Base-by-base conservation (phyloP, 2,113 vertebrate genomes). In the Gracilinanus agilis region DNA sequence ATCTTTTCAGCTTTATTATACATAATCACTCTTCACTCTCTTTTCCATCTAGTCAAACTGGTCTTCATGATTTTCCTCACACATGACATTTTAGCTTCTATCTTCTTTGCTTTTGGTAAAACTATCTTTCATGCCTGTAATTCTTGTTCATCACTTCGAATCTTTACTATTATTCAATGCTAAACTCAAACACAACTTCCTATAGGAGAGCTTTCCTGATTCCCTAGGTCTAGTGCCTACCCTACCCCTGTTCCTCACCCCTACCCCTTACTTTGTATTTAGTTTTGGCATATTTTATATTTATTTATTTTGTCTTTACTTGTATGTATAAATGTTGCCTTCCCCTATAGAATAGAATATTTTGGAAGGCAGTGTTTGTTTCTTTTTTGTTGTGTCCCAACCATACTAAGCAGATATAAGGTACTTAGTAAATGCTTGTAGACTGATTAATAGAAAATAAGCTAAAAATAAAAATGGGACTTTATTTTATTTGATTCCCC, bases 401-500 rank as follows among this genome's bases (percentile, higher is more conserved):
- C 34, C 34, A 40, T 83, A 5, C 1, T 0, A 40, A 34, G 67
- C 16, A 83, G 34, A 83, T 83, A 34, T 6, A 83, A 40, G 16
- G 34, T 40, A 5, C 16, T 83, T 40, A 40, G 40, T 40, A 83
- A 40, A 83, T 40, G 67, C 19, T 83, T 83, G n/a, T n/a, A 40
- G 13, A 8, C 4, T 34, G 61, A 75, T 75, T 34, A 75, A n/a
- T 75, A 75, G 61, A n/a, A 83, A 83, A 83, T 40, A 75, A 40
- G 2, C n/a, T 83, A 83, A 83, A 56, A 83, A 75, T 89, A 83
- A 95, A 91, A 93, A 89, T 53, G 9, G 16, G 1, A 40, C 8
- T 40, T 83, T 40, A 54, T 94, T 97, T 95, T 8, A 95, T 90
- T 53, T 29, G 44, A 90, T 92, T 93, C 23, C 23, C 55, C 90